Percentiles rank a stretch among this genome's conserved stretches.
Conservation (phyloP, 2,888 invertebrate species). For the Drymonia ruficornis region DNA sequence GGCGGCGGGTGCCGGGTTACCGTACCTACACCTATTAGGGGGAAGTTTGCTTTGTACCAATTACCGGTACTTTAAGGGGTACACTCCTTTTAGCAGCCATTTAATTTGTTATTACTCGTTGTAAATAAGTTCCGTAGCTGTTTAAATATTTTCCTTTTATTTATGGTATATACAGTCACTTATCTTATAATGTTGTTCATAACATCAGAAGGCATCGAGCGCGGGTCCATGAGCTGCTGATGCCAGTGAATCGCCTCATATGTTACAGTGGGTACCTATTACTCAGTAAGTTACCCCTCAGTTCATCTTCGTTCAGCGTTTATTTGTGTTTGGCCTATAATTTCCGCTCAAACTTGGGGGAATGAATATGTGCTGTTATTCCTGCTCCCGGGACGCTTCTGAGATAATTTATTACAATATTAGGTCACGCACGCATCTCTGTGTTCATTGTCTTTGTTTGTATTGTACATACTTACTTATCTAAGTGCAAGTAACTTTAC, state of each 20-base stretch:
- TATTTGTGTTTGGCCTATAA: conserved; percentile 22
- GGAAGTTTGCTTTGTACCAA: neutral
- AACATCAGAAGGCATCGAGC: no score
- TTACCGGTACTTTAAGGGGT: neutral
- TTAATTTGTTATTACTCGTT: no score
- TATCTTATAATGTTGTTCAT: no score
- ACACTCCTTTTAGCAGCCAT: no score
- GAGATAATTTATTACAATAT: neutral
- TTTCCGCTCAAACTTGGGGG: conserved; percentile 16
- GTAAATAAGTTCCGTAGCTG: no score
- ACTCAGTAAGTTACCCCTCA: neutral
- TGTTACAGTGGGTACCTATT: no score
- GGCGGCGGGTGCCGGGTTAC: no score
- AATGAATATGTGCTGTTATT: neutral
- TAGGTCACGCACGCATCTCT: neutral
- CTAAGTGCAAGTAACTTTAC: no score
- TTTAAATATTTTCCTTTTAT: no score
- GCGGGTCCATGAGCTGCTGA: no score
- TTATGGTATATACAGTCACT: no score
- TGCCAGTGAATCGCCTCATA: no score
- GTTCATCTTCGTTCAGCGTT: conserved; percentile 9
- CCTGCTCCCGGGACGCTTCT: neutral
- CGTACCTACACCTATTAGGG: neutral
- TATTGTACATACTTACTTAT: neutral
- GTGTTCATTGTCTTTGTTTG: neutral